A percentile compares a stretch with the other conserved stretches of the same genome.
phyloP scores from a whole-genome alignment of 2,888 invertebrate genomes.

The Limenitis camilla region DNA sequence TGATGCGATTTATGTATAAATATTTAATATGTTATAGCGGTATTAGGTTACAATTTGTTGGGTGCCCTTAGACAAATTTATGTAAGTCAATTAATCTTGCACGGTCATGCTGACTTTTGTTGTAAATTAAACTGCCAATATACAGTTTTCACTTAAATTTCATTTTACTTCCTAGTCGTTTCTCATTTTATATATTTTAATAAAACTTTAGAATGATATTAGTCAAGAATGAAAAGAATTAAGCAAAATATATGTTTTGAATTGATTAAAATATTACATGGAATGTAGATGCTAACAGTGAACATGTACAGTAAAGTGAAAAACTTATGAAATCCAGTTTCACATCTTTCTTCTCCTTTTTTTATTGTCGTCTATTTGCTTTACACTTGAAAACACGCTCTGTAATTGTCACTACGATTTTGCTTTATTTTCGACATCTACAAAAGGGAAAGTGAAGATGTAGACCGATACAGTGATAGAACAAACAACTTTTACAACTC shows the following conservation, averaged over 20 bases:
- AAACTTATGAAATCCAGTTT: neutral
- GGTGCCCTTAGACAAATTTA: constrained; percentile 3
- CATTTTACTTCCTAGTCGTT: too few species aligned
- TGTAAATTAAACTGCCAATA: neutral
- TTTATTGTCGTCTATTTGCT: neutral
- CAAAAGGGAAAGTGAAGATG: constrained; percentile 1
- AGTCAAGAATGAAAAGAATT: too few species aligned
- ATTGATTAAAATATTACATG: too few species aligned
- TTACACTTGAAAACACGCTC: neutral
- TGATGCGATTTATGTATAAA: constrained; percentile 15
- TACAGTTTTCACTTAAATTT: too few species aligned
- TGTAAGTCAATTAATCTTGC: constrained; percentile 2
- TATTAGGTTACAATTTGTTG: constrained; percentile 19
- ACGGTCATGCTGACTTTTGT: neutral
- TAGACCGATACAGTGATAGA: neutral
- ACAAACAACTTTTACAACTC: constrained; percentile 1
- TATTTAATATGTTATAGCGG: constrained; percentile 12
- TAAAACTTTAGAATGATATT: too few species aligned
- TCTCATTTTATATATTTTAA: too few species aligned
- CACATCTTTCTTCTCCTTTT: neutral
- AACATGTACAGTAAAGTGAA: too few species aligned
- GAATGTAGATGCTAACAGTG: too few species aligned
- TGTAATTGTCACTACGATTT: neutral
- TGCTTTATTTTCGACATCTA: neutral
- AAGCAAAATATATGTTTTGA: too few species aligned